Conservation (phyloP, 2,888 invertebrate species). For the Ophion ellenae region DNA sequence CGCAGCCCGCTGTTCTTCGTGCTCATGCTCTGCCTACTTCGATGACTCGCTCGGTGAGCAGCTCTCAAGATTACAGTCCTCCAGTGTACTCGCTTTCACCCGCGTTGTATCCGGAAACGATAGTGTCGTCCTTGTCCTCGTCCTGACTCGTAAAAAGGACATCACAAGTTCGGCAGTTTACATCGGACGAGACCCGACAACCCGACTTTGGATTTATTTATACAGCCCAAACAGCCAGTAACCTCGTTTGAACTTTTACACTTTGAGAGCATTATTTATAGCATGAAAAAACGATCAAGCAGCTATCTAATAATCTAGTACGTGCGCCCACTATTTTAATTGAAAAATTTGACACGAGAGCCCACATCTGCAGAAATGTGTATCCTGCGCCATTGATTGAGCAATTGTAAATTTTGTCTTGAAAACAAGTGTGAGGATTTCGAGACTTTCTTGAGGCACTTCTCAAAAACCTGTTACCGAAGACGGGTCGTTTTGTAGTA, state of each 20-base stretch:
- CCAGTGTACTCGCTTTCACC: slow-evolving; percentile 73
- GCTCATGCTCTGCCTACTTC: slow-evolving; percentile 3
- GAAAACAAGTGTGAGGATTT: background rate
- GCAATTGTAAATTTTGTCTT: background rate
- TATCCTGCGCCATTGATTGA: background rate
- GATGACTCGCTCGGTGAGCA: slow-evolving; percentile 36
- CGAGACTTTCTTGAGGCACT: too few species aligned
- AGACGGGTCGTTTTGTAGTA: too few species aligned
- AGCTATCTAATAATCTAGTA: too few species aligned
- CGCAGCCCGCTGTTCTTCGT: background rate
- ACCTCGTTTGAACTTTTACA: too few species aligned
- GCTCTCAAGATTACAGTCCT: slow-evolving; percentile 64
- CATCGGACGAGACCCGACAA: slow-evolving; percentile 4
- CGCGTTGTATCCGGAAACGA: slow-evolving; percentile 75
- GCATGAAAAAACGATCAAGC: too few species aligned
- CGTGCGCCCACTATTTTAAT: slow-evolving; percentile 22
- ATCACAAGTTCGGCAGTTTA: background rate
- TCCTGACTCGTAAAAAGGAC: slow-evolving; percentile 49
- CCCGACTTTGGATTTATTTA: too few species aligned
- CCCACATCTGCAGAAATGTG: background rate
- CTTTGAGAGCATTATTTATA: too few species aligned
- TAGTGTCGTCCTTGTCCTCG: slow-evolving; percentile 40
- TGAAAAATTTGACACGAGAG: slow-evolving; percentile 9
- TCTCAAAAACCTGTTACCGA: too few species aligned
- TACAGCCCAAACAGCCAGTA: too few species aligned